Percentiles rank a stretch among this genome's conserved stretches.
These are phyloP conservation scores for Labeo calbasu DNA, from an alignment of 2,797 vertebrate genomes.

Conservation along the genomic window DNA sequence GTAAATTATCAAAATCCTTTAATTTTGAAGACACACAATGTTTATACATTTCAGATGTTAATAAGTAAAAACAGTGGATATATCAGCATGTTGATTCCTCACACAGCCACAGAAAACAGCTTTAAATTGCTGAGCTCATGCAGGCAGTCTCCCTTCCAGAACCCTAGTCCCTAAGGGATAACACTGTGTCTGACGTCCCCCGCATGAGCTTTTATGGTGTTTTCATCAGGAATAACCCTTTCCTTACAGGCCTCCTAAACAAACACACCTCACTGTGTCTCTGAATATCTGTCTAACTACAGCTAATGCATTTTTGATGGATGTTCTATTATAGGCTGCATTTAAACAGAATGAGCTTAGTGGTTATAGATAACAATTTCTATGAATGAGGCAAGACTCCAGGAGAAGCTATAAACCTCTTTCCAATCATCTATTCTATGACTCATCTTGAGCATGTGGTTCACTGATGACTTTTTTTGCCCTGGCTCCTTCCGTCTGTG, in stretches of 20 bases:
- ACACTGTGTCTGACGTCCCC: background rate
- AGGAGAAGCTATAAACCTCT: slow-evolving; percentile 14
- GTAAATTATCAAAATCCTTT: background rate
- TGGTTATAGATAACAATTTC: background rate
- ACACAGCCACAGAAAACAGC: background rate
- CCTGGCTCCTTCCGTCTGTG: background rate
- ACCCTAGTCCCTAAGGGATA: background rate
- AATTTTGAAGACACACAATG: background rate
- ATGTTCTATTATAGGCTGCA: background rate
- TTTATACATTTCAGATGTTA: background rate
- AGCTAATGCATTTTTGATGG: slow-evolving; percentile 23
- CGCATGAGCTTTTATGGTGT: background rate
- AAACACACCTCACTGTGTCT: background rate
- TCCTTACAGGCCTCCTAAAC: background rate
- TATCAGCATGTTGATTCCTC: background rate
- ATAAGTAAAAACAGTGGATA: background rate
- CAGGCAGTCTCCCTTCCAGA: slow-evolving; percentile 2
- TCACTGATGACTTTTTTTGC: slow-evolving; percentile 10
- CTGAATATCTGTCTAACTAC: background rate
- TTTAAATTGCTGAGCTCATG: background rate
- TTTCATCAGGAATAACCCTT: slow-evolving; percentile 13
- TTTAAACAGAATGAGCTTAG: background rate
- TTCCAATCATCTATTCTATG: slow-evolving; percentile 19
- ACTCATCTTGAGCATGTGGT: slow-evolving; percentile 10
- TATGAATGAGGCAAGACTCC: slow-evolving; percentile 2